Evolutionary conservation across 1,140 invertebrate genomes (phyloP), one percentile per base, ranked within the genome.

Genomic region (Brachionus paranguensis): DNA sequence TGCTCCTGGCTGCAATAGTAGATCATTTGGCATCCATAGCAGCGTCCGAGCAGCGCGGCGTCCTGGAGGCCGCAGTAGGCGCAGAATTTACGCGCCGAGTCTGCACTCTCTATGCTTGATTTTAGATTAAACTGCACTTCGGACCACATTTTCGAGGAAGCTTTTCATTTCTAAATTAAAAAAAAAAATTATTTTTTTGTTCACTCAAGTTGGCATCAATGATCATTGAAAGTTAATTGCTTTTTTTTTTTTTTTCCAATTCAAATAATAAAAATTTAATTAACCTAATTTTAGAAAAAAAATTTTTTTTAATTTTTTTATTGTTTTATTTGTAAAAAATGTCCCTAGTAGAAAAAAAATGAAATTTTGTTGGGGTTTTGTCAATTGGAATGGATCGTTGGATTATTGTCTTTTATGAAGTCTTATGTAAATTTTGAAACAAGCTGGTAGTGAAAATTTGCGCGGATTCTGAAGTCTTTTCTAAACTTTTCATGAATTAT

Each of bases 1-100:
- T 83, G 81, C 20, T 83, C 81, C 47, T 83, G 60, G 68, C 68
- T 68, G 53, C 81, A 83, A 24, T 83, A 83, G 45, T 83, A 83
- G 53, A 70, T 53, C 81, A 83, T 83, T 83, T 83, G 81, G 29
- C 81, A 83, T 29, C 81, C 81, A 20, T 68, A 83, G 37, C 81
- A 83, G 12, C 81, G 20, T 29, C 47, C 60, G n/a, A 83, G 29
- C 43, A 60, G 10, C 20, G 37, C 33, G 5, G 60, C 12, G 17
- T 68, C 81, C 3, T 43, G 41, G 0, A 10, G 64, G 47, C 68
- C 81, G 29, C 81, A 83, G 29, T 68, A 68, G 17, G 64, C 60
- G 24, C 81, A 83, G 29, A 68, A 83, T 20, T 60, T 68, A 20
- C 81, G 81, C 24, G 6, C n/a, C 27, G 14, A 27, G 24, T 83